Evolutionary conservation across 2,113 vertebrate species (phyloP), one percentile per base, ranked within the genome.

Genomic region (Xiphophorus hellerii): DNA sequence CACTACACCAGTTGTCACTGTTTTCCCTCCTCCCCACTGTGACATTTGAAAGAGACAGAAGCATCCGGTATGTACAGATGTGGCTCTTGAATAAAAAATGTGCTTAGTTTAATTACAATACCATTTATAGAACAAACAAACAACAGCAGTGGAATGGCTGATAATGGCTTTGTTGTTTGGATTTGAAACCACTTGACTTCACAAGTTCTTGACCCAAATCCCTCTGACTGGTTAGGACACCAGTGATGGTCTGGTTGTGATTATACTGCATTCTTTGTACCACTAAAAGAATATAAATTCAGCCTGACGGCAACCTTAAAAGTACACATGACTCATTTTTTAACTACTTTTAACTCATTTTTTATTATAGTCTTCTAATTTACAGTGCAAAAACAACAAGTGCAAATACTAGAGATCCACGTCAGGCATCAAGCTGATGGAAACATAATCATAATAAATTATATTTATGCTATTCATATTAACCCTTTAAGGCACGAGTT

Each of bases 121-220:
- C 84, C 84, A 87, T 91, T 92, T 88, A 89, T 88, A 80, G 82
- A 71, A 62, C 84, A 91, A 88, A 85, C 85, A 92, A 91, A 93
- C 85, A 80, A 70, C 73, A 60, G 87, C 35, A 10, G 87, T 83
- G 88, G 89, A 90, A 93, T 89, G 84, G 86, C 83, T 83, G 90
- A 86, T 90, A 93, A 94, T 88, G 90, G 88, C 84, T 85, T 82
- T 70, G 88, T 89, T 78, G 84, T 73, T 82, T 70, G 69, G 88
- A 84, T 88, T 92, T 89, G 84, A 91, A 93, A 90, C 84, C 89
- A 73, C 89, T 93, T 90, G 90, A 93, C 90, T 93, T 86, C 78
- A 85, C 82, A 89, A 89, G 88, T 90, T 84, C 84, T 87, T 80
- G 69, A 86, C 82, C 77, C 83, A 65, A 76, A 84, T 90, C 82